Evolutionary conservation across 2,113 vertebrate genomes (phyloP).

Genomic region (Empidonax traillii): DNA sequence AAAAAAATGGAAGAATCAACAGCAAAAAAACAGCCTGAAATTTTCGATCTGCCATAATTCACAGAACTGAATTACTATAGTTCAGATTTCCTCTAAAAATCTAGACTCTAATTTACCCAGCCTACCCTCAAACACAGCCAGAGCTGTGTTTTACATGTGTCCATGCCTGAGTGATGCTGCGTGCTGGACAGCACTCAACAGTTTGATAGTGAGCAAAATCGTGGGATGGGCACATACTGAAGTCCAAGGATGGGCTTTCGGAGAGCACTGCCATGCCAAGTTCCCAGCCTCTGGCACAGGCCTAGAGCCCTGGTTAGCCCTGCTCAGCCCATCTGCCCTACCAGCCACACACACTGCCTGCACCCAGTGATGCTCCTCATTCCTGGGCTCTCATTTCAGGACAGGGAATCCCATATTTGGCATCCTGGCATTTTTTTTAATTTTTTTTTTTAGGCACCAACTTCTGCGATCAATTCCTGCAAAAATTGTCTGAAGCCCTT

Average conservation of each 20-base stretch:
- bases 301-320: not conserved
- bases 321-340: too few relatives aligned
- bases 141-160: not conserved
- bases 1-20: not conserved
- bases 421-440: not conserved
- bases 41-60: not conserved
- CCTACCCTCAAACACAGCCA: fast-evolving
- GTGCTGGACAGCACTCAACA: not conserved
- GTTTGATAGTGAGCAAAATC: not conserved
- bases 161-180: not conserved
- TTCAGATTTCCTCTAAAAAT: not conserved
- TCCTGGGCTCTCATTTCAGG: not conserved
- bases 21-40: not conserved
- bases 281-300: not conserved
- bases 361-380: not conserved
- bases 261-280: too few relatives aligned
- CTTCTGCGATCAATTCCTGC: not conserved
- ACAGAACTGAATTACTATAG: not conserved
- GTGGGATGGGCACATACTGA: too few relatives aligned
- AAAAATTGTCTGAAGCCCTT: not conserved
- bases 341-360: not conserved
- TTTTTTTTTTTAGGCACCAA: not conserved
- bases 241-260: not conserved
- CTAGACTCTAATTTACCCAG: not conserved
- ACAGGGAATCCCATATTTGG: not conserved